These are phyloP conservation scores for Eupithecia abbreviata DNA, from an alignment of 2,888 invertebrate species.

Conservation along the genomic window DNA sequence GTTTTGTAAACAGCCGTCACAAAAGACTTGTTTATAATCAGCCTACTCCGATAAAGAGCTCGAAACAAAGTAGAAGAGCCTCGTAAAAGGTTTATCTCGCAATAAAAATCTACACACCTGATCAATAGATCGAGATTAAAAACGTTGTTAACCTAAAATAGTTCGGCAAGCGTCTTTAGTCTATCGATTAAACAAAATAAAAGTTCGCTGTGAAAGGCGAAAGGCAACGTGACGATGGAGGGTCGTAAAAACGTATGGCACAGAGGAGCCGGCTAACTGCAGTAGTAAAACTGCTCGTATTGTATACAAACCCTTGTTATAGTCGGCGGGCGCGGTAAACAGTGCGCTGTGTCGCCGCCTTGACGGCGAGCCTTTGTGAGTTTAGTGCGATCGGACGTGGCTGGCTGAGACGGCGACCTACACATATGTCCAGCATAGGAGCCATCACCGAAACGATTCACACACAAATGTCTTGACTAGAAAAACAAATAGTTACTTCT, in stretches of 20 bases:
- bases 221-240: conserved; percentile 77
- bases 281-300: conserved; percentile 79
- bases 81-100: conserved; percentile 78
- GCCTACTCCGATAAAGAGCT: conserved; percentile 67
- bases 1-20: conserved; percentile 68
- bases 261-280: conserved; percentile 80
- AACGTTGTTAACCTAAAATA: conserved; percentile 77
- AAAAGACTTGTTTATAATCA: conserved; percentile 63
- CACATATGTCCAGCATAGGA: conserved; percentile 34
- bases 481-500: conserved; percentile 10
- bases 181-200: conserved; percentile 83
- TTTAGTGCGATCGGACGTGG: conserved; percentile 71
- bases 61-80: conserved; percentile 77
- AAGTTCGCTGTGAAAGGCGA: conserved; percentile 81
- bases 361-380: conserved; percentile 77
- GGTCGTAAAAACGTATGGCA: conserved; percentile 82
- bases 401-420: conserved; percentile 59
- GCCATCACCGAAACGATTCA: conserved; percentile 54
- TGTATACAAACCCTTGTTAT: conserved; percentile 82
- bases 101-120: conserved; percentile 80
- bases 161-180: conserved; percentile 73
- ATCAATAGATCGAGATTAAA: conserved; percentile 76
- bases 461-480: conserved; percentile 39
- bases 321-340: conserved; percentile 75
- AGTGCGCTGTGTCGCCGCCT: conserved; percentile 80